Conservation (phyloP, 2,113 vertebrate genomes). For the Ibidorhyncha struthersii region DNA sequence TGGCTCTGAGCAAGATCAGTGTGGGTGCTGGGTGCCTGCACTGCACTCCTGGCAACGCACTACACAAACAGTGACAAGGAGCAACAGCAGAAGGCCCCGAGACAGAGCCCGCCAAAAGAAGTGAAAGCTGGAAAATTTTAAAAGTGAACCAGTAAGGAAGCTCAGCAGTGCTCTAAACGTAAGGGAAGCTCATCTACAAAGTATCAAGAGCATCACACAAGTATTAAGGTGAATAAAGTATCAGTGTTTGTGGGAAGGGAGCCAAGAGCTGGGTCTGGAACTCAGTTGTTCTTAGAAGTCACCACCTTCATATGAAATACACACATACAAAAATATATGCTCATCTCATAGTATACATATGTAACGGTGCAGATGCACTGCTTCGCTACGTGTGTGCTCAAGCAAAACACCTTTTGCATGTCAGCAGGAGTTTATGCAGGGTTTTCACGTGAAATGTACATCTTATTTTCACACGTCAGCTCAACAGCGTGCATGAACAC, state of each 20-base stretch:
- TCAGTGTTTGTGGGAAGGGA: neutral
- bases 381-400: neutral
- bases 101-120: neutral
- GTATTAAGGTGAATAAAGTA: neutral
- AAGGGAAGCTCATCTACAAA: neutral
- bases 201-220: neutral
- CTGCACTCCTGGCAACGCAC: neutral
- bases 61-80: neutral
- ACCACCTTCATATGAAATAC: neutral
- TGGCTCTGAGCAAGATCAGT: neutral
- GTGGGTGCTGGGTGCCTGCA: neutral
- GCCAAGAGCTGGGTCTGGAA: neutral
- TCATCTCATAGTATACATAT: neutral
- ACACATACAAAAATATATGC: neutral
- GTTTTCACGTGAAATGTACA: neutral
- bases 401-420: conserved; percentile 21
- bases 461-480: conserved; percentile 37
- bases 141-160: neutral
- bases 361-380: neutral
- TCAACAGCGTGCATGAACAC: neutral
- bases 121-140: neutral
- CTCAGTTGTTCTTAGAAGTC: neutral
- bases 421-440: neutral
- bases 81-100: neutral
- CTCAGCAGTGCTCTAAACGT: neutral